phyloP scores from a whole-genome alignment of 2,797 vertebrate genomes.

The Pipistrellus kuhlii region DNA sequence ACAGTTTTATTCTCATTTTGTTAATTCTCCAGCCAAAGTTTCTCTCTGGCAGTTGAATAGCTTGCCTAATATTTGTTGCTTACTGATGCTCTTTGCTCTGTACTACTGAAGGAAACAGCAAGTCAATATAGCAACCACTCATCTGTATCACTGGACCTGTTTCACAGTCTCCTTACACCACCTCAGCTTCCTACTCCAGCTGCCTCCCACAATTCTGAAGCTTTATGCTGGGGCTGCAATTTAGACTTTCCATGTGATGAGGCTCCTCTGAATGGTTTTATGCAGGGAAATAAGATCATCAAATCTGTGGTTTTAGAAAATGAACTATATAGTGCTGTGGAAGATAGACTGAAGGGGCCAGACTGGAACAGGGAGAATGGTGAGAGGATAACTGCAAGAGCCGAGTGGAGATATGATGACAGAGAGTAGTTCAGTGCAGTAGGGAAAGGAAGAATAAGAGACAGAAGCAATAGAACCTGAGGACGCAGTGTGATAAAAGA shows the following conservation, averaged over 20 bases:
- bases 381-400: rapidly evolving
- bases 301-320: neutral
- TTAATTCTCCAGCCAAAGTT: neutral
- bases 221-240: neutral
- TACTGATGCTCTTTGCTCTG: neutral
- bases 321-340: neutral
- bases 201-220: neutral
- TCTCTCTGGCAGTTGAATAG: neutral
- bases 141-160: neutral
- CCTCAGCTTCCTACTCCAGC: too few species aligned
- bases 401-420: neutral
- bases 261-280: neutral
- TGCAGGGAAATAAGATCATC: neutral
- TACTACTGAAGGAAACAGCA: neutral
- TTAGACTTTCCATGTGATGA: neutral
- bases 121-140: neutral
- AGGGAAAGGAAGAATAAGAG: neutral
- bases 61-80: neutral
- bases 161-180: neutral
- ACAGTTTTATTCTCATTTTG: slow-evolving; percentile 1
- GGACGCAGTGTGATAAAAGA: neutral
- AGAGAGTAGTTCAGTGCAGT: neutral
- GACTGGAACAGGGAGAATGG: neutral
- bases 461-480: neutral
- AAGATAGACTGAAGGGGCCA: neutral